Conservation (phyloP, 2,888 invertebrate genomes). For the Tiliacea citrago region DNA sequence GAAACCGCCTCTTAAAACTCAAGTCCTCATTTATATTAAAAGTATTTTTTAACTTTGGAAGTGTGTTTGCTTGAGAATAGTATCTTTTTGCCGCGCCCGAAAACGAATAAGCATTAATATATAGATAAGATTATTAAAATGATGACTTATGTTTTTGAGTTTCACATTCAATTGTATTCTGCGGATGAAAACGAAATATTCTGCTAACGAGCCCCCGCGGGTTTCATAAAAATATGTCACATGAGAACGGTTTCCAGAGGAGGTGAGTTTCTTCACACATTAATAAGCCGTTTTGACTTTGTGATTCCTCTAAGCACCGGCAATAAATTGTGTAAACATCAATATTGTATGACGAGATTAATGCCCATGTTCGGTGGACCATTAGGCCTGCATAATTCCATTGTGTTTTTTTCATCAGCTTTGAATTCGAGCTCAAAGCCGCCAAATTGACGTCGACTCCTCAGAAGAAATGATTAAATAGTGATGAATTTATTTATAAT, state of each 20-base stretch:
- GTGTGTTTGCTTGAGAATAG: constrained; percentile 73
- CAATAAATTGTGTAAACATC: constrained; percentile 89
- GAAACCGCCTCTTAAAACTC: constrained; percentile 73
- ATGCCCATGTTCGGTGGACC: constrained; percentile 89
- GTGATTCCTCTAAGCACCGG: constrained; percentile 82
- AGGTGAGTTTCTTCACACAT: constrained; percentile 90
- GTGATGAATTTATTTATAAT: constrained; percentile 82
- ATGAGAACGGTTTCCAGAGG: constrained; percentile 75
- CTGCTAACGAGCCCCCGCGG: constrained; percentile 84
- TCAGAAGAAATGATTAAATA: constrained; percentile 80
- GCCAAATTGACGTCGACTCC: constrained; percentile 83
- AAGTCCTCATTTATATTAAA: constrained; percentile 78
- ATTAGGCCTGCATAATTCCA: constrained; percentile 89
- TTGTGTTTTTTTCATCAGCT: constrained; percentile 86
- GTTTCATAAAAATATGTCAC: constrained; percentile 87
- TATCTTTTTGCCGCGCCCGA: constrained; percentile 73
- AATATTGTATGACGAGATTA: constrained; percentile 90
- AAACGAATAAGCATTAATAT: constrained; percentile 73
- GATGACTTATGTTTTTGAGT: constrained; percentile 86
- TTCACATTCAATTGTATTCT: constrained; percentile 90
- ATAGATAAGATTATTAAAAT: constrained; percentile 81
- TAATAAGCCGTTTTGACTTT: constrained; percentile 89
- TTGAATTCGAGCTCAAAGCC: constrained; percentile 80
- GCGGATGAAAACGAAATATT: constrained; percentile 82
- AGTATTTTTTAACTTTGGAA: constrained; percentile 69